Evolutionary conservation across 2,888 invertebrate genomes (phyloP).

Genomic region (Lochmaea capreae): DNA sequence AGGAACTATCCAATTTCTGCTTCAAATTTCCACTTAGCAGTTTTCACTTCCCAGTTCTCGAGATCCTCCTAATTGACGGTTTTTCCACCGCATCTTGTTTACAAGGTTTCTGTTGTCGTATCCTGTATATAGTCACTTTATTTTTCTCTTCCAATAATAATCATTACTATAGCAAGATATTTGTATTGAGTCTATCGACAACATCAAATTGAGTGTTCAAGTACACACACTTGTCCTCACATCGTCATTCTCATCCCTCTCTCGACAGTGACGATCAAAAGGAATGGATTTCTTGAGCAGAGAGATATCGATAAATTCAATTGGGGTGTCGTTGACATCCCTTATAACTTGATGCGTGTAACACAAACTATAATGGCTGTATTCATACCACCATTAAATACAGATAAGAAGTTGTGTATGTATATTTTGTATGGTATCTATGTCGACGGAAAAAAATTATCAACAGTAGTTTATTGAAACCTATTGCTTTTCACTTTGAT

Average conservation of each 20-base stretch:
- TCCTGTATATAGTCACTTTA: neutral
- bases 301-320: slow-evolving; percentile 33
- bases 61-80: too few species aligned
- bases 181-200: slow-evolving; percentile 1
- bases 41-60: too few species aligned
- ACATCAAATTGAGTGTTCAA: slow-evolving; percentile 23
- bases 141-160: neutral
- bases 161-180: neutral
- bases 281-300: slow-evolving; percentile 20
- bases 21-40: too few species aligned
- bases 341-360: slow-evolving; percentile 26
- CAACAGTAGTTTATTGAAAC: neutral
- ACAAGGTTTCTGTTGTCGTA: too few species aligned
- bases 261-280: slow-evolving; percentile 22
- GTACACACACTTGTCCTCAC: slow-evolving; percentile 25
- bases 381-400: slow-evolving; percentile 28
- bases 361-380: slow-evolving; percentile 29
- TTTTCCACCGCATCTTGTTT: too few species aligned
- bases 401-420: neutral
- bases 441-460: neutral
- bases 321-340: slow-evolving; percentile 35
- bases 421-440: neutral
- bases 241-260: neutral
- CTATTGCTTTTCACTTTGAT: neutral
- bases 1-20: too few species aligned